phyloP scores from a whole-genome alignment of 2,797 vertebrate genomes.

The Phrynocephalus vlangalii region DNA sequence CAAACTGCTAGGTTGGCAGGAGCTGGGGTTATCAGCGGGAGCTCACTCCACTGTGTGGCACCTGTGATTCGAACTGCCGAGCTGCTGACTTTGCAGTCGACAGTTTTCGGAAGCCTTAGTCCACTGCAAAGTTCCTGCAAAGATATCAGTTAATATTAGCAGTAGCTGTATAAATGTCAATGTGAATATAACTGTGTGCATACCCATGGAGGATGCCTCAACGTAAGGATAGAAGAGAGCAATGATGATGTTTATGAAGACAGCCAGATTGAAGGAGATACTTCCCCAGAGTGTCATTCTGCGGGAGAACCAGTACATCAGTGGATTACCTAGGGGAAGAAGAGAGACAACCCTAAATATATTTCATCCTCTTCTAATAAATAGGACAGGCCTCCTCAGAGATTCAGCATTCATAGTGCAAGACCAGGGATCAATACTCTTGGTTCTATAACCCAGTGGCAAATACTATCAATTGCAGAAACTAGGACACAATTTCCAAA shows the following conservation, averaged over 20 bases:
- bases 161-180: accelerated
- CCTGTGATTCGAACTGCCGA: too few relatives aligned
- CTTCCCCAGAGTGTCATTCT: constrained; percentile 97
- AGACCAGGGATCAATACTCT: neutral
- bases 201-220: constrained; percentile 83
- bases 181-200: constrained; percentile 29
- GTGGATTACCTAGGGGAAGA: constrained; percentile 88
- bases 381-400: neutral
- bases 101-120: too few relatives aligned
- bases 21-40: too few relatives aligned
- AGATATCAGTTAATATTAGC: neutral
- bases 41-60: too few relatives aligned
- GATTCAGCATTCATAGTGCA: neutral
- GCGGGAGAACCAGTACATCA: constrained; percentile 97
- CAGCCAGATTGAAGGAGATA: constrained; percentile 97
- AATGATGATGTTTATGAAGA: constrained; percentile 98
- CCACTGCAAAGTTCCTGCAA: neutral
- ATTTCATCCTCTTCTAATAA: constrained; percentile 47
- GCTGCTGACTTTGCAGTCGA: too few relatives aligned
- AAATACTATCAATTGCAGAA: constrained; percentile 19
- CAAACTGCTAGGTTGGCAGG: too few relatives aligned
- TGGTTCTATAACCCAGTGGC: neutral
- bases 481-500: neutral
- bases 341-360: constrained; percentile 27
- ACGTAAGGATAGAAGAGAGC: constrained; percentile 96